These are phyloP conservation scores for Nesidiocoris tenuis DNA, from an alignment of 2,888 invertebrate species.

Conservation along the genomic window DNA sequence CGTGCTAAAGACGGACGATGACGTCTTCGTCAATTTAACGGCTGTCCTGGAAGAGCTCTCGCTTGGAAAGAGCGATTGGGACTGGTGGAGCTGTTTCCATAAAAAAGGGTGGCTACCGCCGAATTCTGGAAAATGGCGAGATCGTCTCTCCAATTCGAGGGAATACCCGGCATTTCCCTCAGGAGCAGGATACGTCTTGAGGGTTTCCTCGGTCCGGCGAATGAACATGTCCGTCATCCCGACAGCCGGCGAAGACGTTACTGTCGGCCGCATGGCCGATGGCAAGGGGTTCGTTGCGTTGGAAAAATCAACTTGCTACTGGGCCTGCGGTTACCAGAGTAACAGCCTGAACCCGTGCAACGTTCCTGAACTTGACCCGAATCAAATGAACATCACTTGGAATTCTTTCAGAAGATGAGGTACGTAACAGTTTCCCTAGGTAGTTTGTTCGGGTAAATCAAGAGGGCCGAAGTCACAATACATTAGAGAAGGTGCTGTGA, in stretches of 20 bases:
- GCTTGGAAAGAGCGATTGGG: slow-evolving; percentile 30
- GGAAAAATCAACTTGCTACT: slow-evolving; percentile 42
- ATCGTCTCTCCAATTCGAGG: slow-evolving; percentile 46
- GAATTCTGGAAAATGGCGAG: slow-evolving; percentile 51
- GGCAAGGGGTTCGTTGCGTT: slow-evolving; percentile 44
- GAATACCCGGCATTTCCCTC: slow-evolving; percentile 52
- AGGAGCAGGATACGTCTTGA: slow-evolving; percentile 51
- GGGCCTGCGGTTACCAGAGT: slow-evolving; percentile 47
- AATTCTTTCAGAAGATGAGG: too few relatives aligned
- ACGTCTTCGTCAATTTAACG: slow-evolving; percentile 51
- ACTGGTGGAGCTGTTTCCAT: slow-evolving; percentile 51
- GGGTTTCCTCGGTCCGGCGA: slow-evolving; percentile 42
- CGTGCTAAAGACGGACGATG: slow-evolving; percentile 52
- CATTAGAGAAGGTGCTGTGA: too few relatives aligned
- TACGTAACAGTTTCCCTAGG: too few relatives aligned
- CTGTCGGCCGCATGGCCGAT: slow-evolving; percentile 50
- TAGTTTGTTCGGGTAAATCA: too few relatives aligned
- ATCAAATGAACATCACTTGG: slow-evolving; percentile 30
- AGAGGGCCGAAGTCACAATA: too few relatives aligned
- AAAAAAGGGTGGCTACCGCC: slow-evolving; percentile 50
- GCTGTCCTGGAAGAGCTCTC: slow-evolving; percentile 46
- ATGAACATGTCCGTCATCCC: not conserved
- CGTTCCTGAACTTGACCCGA: slow-evolving; percentile 33
- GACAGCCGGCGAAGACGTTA: slow-evolving; percentile 51
- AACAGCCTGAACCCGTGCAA: slow-evolving; percentile 24